Evolutionary conservation across 1,140 invertebrate species (phyloP).

Genomic region (Pectinophora gossypiella): DNA sequence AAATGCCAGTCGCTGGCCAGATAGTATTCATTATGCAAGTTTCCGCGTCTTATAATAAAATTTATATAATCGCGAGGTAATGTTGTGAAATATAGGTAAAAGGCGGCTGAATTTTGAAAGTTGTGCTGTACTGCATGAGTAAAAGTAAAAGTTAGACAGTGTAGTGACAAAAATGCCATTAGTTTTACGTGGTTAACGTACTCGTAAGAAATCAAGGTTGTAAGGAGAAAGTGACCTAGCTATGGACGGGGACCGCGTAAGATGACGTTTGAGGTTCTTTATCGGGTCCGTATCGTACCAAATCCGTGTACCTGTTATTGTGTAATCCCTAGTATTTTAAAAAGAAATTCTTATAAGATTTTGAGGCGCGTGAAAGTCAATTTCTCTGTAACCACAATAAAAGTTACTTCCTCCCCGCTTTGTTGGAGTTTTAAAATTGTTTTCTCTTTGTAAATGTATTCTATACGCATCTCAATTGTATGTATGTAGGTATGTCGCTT

Average conservation of each 20-base stretch:
- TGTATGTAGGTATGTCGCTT: not conserved
- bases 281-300: conserved; percentile 12
- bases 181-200: conserved; percentile 29
- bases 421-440: not conserved
- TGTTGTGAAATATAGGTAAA: conserved; percentile 22
- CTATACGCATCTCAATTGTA: not conserved
- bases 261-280: conserved; percentile 20
- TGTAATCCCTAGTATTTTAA: no score
- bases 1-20: not conserved
- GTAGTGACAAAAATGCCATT: conserved; percentile 50
- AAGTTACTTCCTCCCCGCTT: not conserved
- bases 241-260: conserved; percentile 23
- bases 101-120: conserved; percentile 33
- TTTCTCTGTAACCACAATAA: not conserved
- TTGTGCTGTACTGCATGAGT: conserved; percentile 18
- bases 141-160: conserved; percentile 63
- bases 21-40: conserved; percentile 28
- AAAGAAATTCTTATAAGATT: no score
- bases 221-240: conserved; percentile 61
- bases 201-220: conserved; percentile 66
- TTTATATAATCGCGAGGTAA: conserved; percentile 32
- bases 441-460: not conserved
- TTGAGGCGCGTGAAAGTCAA: not conserved
- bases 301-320: not conserved
- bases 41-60: conserved; percentile 34